These are phyloP conservation scores for Cyphomyrmex costatus DNA, from an alignment of 1,140 invertebrate species.

Conservation along the genomic window DNA sequence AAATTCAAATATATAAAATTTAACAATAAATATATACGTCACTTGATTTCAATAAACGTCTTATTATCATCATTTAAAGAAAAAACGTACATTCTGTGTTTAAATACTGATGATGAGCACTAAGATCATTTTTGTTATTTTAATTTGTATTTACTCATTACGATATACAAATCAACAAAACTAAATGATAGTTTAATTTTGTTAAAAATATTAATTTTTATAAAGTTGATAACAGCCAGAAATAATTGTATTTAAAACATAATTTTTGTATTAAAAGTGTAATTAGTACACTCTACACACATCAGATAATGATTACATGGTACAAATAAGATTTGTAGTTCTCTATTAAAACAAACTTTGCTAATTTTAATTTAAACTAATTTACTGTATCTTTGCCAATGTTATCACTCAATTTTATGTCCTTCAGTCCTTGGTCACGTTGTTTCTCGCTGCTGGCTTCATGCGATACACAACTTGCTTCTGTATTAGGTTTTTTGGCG, in stretches of 20 bases:
- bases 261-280: too few relatives aligned
- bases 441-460: constrained; percentile 42
- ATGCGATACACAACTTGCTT: neutral
- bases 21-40: too few relatives aligned
- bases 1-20: too few relatives aligned
- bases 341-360: constrained; percentile 93
- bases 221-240: constrained; percentile 50
- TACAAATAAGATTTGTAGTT: constrained; percentile 94
- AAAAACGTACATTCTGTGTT: too few relatives aligned
- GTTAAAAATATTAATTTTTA: constrained; percentile 48
- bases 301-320: constrained; percentile 96
- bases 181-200: constrained; percentile 77
- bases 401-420: constrained; percentile 63
- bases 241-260: too few relatives aligned
- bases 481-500: neutral
- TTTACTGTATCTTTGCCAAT: constrained; percentile 86
- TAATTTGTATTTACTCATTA: constrained; percentile 78
- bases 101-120: too few relatives aligned
- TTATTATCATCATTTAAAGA: too few relatives aligned
- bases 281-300: constrained; percentile 94
- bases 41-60: too few relatives aligned
- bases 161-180: constrained; percentile 77
- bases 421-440: constrained; percentile 4
- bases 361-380: too few relatives aligned
- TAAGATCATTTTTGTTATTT: too few relatives aligned